Evolutionary conservation across 2,888 invertebrate species (phyloP), one percentile per base, ranked within the genome.

Genomic region (Epirrhoe alternata): DNA sequence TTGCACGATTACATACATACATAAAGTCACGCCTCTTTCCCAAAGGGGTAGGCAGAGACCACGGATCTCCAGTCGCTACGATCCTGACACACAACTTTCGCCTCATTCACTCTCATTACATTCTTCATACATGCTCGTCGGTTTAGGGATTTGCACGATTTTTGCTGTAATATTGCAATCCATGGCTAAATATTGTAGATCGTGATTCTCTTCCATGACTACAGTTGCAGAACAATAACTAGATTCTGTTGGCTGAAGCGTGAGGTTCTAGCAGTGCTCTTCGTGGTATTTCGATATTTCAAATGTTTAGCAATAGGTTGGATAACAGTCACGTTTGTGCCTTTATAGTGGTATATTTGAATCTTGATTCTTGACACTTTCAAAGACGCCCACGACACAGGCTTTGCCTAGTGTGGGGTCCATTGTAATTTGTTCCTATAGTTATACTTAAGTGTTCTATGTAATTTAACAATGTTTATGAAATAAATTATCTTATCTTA

Each of bases 241-340:
- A 56, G 62, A 50, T 50, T 31, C 50, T 38, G n/a, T 58, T 58
- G 31, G 30, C 53, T 10, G 54, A 62, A 62, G 38, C 58, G 58
- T 66, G 58, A 62, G n/a, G 49, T 45, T 35, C 31, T 6, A 35
- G 6, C 50, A 49, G 42, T 56, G 33, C 35, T 51, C 38, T 55
- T 61, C 50, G 66, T 62, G 58, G 58, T 50, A 56, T 60, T 45
- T 59, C 52, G 61, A 47, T 66, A 14, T 61, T 66, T 54, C 35
- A 51, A 42, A 38, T 38, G 14, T 66, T 52, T 61, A 12, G 53
- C 61, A 58, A 62, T 57, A 66, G 50, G 54, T 61, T 58, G 57
- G 47, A 61, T 14, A 55, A 56, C 16, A 35, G 33, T 55, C 54
- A 60, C 59, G 51, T 51, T 56, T 47, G 50, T 51, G 59, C 38